These are phyloP conservation scores for Melitaea cinxia DNA, from an alignment of 1,140 invertebrate species.

Conservation along the genomic window DNA sequence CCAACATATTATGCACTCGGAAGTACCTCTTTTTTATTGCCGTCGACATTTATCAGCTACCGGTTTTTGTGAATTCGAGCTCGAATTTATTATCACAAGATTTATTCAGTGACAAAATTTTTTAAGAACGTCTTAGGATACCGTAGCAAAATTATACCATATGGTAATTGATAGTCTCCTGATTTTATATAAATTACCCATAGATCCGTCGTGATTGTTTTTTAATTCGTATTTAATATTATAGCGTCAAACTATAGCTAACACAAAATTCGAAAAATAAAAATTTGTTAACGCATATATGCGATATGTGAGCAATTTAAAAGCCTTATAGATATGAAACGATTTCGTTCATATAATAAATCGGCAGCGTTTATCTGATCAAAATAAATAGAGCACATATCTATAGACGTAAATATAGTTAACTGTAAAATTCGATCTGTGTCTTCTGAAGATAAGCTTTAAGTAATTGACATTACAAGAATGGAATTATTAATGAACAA, in stretches of 20 bases:
- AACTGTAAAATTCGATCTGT: conserved; percentile 25
- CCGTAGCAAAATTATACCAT: neutral
- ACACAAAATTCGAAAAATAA: neutral
- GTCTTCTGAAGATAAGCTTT: conserved; percentile 33
- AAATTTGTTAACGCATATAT: neutral
- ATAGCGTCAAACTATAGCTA: too few relatives aligned
- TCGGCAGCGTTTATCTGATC: conserved; percentile 19
- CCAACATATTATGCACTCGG: conserved; percentile 25
- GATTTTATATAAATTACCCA: neutral
- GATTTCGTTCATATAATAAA: conserved; percentile 28
- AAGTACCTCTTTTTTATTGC: conserved; percentile 22
- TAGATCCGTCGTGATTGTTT: too few relatives aligned
- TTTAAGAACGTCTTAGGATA: neutral
- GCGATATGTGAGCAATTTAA: neutral
- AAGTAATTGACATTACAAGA: conserved; percentile 29
- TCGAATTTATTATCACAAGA: neutral
- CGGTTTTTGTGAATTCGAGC: conserved; percentile 6
- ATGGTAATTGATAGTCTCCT: neutral
- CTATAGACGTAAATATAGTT: conserved; percentile 29
- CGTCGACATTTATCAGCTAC: conserved; percentile 21
- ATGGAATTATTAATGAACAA: conserved; percentile 33
- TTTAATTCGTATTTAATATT: too few relatives aligned
- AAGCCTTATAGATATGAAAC: conserved; percentile 1
- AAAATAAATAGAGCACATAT: conserved; percentile 14
- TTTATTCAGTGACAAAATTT: neutral